A percentile compares a stretch with the other conserved stretches of the same genome.
Conservation (phyloP, 2,888 invertebrate genomes). For the Tryphoninae sp. region DNA sequence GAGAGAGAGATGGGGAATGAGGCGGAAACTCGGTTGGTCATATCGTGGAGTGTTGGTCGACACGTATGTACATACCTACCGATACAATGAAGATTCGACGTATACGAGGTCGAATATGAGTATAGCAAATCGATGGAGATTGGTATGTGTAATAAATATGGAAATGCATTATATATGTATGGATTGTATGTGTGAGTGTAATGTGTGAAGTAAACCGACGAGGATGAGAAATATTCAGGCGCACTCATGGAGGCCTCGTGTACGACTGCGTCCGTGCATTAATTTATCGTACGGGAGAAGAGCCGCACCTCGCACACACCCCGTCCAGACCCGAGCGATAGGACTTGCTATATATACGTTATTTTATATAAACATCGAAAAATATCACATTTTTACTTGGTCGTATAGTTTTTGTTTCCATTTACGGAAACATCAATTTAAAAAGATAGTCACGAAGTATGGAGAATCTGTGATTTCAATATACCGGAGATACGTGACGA, state of each 20-base stretch:
- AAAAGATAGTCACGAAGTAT: conserved; percentile 60
- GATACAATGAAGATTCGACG: neutral
- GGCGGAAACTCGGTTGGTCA: conserved; percentile 34
- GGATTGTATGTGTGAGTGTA: conserved; percentile 10
- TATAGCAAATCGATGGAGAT: conserved; percentile 39
- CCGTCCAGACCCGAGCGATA: conserved; percentile 43
- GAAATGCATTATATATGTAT: conserved; percentile 20
- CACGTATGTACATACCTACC: conserved; percentile 20
- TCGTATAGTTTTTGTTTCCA: neutral
- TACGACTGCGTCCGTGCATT: conserved; percentile 72
- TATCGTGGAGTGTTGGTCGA: conserved; percentile 29
- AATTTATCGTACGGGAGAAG: conserved; percentile 73
- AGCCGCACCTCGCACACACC: conserved; percentile 62
- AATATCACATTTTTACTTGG: neutral
- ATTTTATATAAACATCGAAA: neutral
- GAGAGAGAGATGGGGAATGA: conserved; percentile 58
- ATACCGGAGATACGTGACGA: conserved; percentile 60
- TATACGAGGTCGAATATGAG: conserved; percentile 29
- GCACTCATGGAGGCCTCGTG: conserved; percentile 16
- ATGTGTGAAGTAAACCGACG: neutral
- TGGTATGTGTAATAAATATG: conserved; percentile 43
- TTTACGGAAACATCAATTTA: neutral
- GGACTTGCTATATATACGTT: neutral
- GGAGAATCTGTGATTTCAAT: conserved; percentile 47
- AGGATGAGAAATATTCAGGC: conserved; percentile 38